Evolutionary conservation across 1,140 invertebrate species (phyloP).

Genomic region (Bombus vancouverensis): DNA sequence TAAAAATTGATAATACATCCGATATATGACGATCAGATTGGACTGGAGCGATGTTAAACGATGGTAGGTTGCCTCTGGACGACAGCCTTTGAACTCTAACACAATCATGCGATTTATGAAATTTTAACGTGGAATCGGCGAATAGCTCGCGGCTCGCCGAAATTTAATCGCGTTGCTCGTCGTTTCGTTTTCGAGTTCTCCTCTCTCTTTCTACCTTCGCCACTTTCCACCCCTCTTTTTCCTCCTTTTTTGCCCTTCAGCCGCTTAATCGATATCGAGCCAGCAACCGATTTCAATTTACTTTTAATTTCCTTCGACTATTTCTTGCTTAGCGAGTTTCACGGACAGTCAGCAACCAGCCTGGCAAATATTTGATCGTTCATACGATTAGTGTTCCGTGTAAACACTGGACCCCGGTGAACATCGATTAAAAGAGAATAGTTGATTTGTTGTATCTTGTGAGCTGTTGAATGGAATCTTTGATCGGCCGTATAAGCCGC

Average conservation of each 20-base stretch:
- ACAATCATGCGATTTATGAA: constrained; percentile 60
- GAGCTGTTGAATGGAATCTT: constrained; percentile 25
- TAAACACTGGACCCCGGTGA: not conserved
- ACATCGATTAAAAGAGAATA: constrained; percentile 47
- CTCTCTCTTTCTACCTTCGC: not conserved
- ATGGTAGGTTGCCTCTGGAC: constrained; percentile 21
- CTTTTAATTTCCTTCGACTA: constrained; percentile 62
- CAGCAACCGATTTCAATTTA: constrained; percentile 41
- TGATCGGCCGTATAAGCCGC: constrained; percentile 15
- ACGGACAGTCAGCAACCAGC: constrained; percentile 24
- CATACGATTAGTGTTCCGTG: constrained; percentile 38
- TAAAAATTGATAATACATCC: constrained; percentile 36
- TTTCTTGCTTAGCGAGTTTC: constrained; percentile 1
- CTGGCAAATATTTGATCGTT: constrained; percentile 57
- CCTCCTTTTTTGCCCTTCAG: not conserved
- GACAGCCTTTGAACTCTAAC: constrained; percentile 42
- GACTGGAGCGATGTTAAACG: constrained; percentile 23
- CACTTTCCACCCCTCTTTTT: not conserved
- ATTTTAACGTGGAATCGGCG: constrained; percentile 55
- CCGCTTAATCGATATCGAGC: constrained; percentile 16
- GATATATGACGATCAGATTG: not conserved
- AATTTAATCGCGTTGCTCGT: constrained; percentile 40
- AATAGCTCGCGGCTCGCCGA: constrained; percentile 35
- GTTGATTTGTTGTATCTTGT: constrained; percentile 18
- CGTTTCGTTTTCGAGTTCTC: not conserved